phyloP scores from a whole-genome alignment of 2,797 vertebrate genomes.

The Acipenser oxyrinchus region DNA sequence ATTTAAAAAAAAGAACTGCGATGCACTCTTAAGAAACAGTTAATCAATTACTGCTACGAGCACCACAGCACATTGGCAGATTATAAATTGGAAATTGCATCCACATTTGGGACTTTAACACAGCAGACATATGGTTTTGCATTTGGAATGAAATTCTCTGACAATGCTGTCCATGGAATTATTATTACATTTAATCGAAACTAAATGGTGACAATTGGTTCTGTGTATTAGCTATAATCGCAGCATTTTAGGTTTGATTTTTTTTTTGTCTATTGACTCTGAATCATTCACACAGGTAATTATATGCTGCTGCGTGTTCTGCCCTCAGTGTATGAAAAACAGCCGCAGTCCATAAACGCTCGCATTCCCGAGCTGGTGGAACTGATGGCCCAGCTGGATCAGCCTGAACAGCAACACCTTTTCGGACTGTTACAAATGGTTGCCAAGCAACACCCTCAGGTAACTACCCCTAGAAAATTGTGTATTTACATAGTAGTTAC shows the following conservation, averaged over 20 bases:
- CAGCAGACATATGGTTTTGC: neutral
- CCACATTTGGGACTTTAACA: neutral
- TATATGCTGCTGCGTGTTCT: slow-evolving; percentile 78
- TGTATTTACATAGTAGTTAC: too few species aligned
- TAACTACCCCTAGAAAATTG: slow-evolving; percentile 40
- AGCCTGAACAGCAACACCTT: slow-evolving; percentile 75
- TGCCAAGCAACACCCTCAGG: slow-evolving; percentile 71
- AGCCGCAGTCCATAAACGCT: slow-evolving; percentile 61
- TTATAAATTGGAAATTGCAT: too few species aligned
- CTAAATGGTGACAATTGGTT: too few species aligned
- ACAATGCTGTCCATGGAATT: too few species aligned
- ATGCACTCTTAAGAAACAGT: neutral
- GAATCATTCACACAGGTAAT: slow-evolving; percentile 62
- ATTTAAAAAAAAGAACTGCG: slow-evolving; percentile 1
- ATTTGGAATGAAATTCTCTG: neutral
- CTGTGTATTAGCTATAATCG: too few species aligned
- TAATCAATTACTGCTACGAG: neutral
- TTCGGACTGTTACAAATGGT: slow-evolving; percentile 75
- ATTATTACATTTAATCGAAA: too few species aligned
- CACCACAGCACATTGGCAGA: too few species aligned
- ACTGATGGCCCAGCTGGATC: slow-evolving; percentile 68
- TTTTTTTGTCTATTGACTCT: slow-evolving; percentile 7
- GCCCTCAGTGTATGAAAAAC: slow-evolving; percentile 75
- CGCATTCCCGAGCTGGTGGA: slow-evolving; percentile 63
- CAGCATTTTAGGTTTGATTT: neutral